These are phyloP conservation scores for Peucedramus taeniatus DNA, from an alignment of 2,113 vertebrate genomes.

Conservation along the genomic window DNA sequence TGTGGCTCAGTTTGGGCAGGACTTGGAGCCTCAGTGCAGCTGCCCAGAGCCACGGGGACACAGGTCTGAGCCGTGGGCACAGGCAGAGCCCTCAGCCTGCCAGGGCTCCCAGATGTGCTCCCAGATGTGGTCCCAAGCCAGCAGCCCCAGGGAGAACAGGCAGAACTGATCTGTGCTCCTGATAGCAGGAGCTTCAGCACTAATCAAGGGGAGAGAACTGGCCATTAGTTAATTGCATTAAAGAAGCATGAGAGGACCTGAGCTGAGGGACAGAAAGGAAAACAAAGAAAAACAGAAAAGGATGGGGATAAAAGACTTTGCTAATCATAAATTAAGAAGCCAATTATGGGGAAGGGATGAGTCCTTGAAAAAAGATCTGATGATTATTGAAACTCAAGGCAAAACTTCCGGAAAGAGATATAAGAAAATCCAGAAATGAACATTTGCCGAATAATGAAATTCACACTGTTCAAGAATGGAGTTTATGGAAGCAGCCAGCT, in stretches of 20 bases:
- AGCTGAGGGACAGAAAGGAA: background rate
- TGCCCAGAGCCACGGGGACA: background rate
- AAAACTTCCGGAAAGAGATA: background rate
- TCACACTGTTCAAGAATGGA: background rate
- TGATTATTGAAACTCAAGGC: background rate
- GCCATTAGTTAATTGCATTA: constrained; percentile 47
- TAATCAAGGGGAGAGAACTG: background rate
- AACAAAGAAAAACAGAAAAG: background rate
- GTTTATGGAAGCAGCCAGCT: background rate
- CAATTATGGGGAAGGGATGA: background rate
- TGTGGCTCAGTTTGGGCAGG: background rate
- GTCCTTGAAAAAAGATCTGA: background rate
- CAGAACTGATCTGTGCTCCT: background rate
- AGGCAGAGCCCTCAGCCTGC: background rate
- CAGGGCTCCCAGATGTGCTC: background rate
- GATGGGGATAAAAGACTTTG: background rate
- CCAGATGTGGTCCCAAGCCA: background rate
- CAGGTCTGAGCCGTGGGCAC: background rate
- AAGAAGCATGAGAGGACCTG: background rate
- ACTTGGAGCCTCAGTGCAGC: background rate
- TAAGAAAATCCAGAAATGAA: background rate
- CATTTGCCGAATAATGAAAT: background rate
- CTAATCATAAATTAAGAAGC: background rate
- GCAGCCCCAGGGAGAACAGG: background rate
- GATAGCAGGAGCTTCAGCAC: background rate